Percentiles rank a stretch among this genome's conserved stretches.
phyloP scores from a whole-genome alignment of 2,888 invertebrate species.

The Abrostola triplasia region DNA sequence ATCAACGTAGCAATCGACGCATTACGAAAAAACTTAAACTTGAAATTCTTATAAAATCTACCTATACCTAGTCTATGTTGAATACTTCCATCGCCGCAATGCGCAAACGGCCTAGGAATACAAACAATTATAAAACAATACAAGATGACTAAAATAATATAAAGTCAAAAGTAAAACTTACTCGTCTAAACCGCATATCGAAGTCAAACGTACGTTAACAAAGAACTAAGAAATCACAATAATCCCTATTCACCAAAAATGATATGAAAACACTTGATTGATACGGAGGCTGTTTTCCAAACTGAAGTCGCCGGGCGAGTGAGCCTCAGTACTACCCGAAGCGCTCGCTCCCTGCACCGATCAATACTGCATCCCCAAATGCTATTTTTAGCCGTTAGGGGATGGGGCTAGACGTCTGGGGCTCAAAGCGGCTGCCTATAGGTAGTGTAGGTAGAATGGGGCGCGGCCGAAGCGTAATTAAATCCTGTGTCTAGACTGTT shows the following conservation, averaged over 20 bases:
- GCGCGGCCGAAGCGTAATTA: background rate
- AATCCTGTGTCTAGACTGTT: background rate
- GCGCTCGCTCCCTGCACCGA: conserved; percentile 20
- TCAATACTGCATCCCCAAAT: conserved; percentile 49
- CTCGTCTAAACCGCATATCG: too few relatives aligned
- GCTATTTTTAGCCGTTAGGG: conserved; percentile 37
- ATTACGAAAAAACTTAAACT: too few relatives aligned
- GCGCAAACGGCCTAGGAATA: too few relatives aligned
- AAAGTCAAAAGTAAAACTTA: too few relatives aligned
- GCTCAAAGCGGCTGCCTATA: conserved; percentile 33
- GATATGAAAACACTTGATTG: background rate
- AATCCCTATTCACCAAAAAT: background rate
- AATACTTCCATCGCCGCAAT: too few relatives aligned
- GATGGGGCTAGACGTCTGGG: conserved; percentile 43
- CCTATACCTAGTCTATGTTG: too few relatives aligned
- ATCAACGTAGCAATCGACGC: too few relatives aligned
- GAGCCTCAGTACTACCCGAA: background rate
- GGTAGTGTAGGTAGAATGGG: background rate
- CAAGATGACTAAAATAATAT: too few relatives aligned
- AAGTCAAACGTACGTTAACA: too few relatives aligned
- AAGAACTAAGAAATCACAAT: too few relatives aligned
- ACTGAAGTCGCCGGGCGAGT: background rate
- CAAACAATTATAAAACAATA: too few relatives aligned
- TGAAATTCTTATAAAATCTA: too few relatives aligned
- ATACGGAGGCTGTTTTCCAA: background rate